These are phyloP conservation scores for Microchirus variegatus DNA, from an alignment of 2,797 vertebrate species.

Conservation along the genomic window DNA sequence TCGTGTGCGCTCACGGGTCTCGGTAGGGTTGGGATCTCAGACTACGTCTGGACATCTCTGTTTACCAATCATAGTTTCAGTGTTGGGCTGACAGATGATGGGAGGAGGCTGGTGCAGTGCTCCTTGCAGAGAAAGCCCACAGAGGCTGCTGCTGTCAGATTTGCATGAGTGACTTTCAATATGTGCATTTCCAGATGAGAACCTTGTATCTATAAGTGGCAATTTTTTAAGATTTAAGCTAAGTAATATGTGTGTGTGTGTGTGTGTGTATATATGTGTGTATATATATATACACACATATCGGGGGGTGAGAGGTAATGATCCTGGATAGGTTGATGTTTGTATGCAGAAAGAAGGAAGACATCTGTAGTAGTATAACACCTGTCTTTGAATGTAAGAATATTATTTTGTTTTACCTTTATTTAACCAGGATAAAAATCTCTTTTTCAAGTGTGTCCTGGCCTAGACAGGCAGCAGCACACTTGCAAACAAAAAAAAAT, in stretches of 20 bases:
- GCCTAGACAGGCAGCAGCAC: too few species aligned
- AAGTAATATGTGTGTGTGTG: too few species aligned
- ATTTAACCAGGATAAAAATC: too few species aligned
- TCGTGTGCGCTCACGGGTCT: slow-evolving; percentile 54
- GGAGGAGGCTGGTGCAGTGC: slow-evolving; percentile 40
- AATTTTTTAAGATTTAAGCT: background rate
- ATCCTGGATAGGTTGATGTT: too few species aligned
- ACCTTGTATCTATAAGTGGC: background rate
- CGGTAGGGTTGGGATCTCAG: slow-evolving; percentile 51
- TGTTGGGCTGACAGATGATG: slow-evolving; percentile 68
- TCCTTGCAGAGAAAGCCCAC: slow-evolving; percentile 52
- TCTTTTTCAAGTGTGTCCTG: too few species aligned
- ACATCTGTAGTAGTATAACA: too few species aligned
- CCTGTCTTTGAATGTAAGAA: background rate
- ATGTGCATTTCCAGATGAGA: slow-evolving; percentile 27
- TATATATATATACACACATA: too few species aligned
- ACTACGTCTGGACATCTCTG: slow-evolving; percentile 63
- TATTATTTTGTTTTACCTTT: background rate
- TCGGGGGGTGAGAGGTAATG: too few species aligned
- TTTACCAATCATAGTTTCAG: slow-evolving; percentile 61
- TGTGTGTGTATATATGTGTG: too few species aligned
- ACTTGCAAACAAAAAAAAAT: too few species aligned
- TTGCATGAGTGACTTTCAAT: slow-evolving; percentile 58
- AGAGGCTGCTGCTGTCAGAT: slow-evolving; percentile 68
- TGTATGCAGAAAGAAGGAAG: too few species aligned